Evolutionary conservation across 2,113 vertebrate species (phyloP).

Genomic region (Struthio camelus): DNA sequence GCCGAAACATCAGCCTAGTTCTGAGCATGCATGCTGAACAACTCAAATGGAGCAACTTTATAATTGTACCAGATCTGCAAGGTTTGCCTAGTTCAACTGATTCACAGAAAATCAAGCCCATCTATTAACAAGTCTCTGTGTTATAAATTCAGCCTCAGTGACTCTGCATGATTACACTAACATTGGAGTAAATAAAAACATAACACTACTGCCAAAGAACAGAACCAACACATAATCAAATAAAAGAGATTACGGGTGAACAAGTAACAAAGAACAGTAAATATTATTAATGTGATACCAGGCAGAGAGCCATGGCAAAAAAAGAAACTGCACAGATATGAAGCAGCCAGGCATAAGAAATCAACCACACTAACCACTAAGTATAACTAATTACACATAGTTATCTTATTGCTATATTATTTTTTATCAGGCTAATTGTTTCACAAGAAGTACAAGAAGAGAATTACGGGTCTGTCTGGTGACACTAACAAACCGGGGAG

Average conservation of each 20-base stretch:
- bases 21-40: not conserved
- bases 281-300: not conserved
- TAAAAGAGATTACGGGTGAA: not conserved
- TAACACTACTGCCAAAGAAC: not conserved
- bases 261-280: constrained; percentile 8
- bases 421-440: not conserved
- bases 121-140: not conserved
- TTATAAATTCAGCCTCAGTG: not conserved
- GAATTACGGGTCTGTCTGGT: not conserved
- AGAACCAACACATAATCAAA: not conserved
- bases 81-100: not conserved
- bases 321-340: not conserved
- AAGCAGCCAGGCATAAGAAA: not conserved
- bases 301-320: not conserved
- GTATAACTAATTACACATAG: not conserved
- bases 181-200: not conserved
- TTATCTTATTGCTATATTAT: not conserved
- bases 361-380: not conserved
- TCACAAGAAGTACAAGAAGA: not conserved
- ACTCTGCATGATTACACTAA: not conserved
- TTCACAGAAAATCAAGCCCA: not conserved
- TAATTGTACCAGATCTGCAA: not conserved
- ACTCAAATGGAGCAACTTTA: not conserved
- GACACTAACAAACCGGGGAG: not conserved
- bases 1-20: not conserved